A percentile compares a stretch with the other conserved stretches of the same genome.
Evolutionary conservation across 2,797 vertebrate genomes (phyloP).

Genomic region (Tapirus indicus): DNA sequence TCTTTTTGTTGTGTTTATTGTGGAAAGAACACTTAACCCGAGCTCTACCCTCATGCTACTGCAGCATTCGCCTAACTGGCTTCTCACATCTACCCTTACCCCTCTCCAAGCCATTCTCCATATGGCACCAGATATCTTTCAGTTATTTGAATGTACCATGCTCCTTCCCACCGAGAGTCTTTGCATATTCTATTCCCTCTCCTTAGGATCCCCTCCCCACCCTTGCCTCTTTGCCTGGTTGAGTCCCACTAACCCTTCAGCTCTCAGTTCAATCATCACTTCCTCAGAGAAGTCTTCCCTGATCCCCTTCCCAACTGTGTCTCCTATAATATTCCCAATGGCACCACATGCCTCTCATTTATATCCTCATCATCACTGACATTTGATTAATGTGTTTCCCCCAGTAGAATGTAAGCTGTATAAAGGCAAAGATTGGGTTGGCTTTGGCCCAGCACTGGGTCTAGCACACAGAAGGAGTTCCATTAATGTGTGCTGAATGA

Average conservation of each 20-base stretch:
- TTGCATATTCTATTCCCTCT: not conserved
- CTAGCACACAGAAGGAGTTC: not conserved
- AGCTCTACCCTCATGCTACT: not conserved
- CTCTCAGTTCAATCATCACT: not conserved
- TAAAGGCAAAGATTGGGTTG: not conserved
- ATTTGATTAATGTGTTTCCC: not conserved
- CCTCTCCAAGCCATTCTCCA: not conserved
- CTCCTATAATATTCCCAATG: not conserved
- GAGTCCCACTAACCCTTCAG: not conserved
- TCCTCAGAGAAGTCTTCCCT: not conserved
- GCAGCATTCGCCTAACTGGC: not conserved
- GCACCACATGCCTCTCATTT: not conserved
- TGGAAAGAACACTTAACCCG: not conserved
- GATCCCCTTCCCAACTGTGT: not conserved
- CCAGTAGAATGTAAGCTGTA: not conserved
- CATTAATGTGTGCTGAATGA: not conserved
- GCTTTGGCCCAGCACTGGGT: not conserved
- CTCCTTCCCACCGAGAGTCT: not conserved
- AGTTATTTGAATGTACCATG: not conserved
- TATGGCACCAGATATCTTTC: not conserved
- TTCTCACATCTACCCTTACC: not conserved
- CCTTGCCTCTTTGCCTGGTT: not conserved
- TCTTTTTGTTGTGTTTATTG: not conserved
- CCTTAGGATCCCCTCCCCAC: not conserved
- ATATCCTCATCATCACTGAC: not conserved